Evolutionary conservation across 2,888 invertebrate species (phyloP).

Genomic region (Monochamus alternatus): DNA sequence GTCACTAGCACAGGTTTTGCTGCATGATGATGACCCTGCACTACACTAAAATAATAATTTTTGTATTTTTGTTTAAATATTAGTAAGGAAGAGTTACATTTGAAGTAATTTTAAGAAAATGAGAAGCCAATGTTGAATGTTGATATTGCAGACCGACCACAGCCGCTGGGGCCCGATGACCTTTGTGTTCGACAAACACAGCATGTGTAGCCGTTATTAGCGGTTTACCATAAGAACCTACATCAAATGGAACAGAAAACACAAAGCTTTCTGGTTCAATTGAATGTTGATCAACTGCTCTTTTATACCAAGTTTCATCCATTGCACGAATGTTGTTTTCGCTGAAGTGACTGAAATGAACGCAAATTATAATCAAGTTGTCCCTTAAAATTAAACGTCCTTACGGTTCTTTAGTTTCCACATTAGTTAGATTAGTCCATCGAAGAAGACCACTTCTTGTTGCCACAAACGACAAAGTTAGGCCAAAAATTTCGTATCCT

Average conservation of each 20-base stretch:
- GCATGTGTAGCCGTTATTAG: slow-evolving; percentile 93
- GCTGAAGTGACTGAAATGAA: slow-evolving; percentile 81
- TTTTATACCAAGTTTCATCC: slow-evolving; percentile 92
- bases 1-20: slow-evolving; percentile 89
- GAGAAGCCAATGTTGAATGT: slow-evolving; percentile 85
- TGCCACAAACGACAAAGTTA: slow-evolving; percentile 89
- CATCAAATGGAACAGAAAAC: slow-evolving; percentile 89
- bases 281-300: slow-evolving; percentile 91
- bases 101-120: slow-evolving; percentile 89
- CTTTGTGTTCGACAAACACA: slow-evolving; percentile 87
- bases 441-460: slow-evolving; percentile 91
- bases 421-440: slow-evolving; percentile 80
- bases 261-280: slow-evolving; percentile 93
- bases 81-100: slow-evolving; percentile 75
- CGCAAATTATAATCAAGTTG: not conserved
- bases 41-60: slow-evolving; percentile 74
- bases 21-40: slow-evolving; percentile 80
- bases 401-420: slow-evolving; percentile 78
- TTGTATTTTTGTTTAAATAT: not conserved
- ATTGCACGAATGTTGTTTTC: slow-evolving; percentile 86
- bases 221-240: slow-evolving; percentile 73
- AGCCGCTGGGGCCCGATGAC: slow-evolving; percentile 89
- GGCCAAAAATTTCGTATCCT: slow-evolving; percentile 90
- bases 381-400: slow-evolving; percentile 53
- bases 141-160: slow-evolving; percentile 94